Evolutionary conservation across 30 jellyfish, hydroid and myxozoan species (phyloP).

Genomic region (Sanderia malayensis): DNA sequence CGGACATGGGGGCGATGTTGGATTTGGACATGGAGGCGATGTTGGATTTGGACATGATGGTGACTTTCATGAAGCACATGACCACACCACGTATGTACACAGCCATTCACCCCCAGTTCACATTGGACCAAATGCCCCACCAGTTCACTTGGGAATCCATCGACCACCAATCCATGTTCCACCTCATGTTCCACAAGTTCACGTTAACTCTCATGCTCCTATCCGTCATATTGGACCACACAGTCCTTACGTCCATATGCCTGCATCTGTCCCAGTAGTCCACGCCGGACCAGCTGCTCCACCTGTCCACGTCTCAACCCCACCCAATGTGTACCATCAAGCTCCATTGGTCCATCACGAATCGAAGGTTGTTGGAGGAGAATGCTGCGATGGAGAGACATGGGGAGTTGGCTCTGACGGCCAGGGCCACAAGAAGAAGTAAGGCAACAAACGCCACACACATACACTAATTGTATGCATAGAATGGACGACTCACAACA

Average conservation of each 20-base stretch:
- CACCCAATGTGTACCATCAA: constrained; percentile 94
- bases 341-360: constrained; percentile 96
- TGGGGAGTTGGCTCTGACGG: constrained; percentile 49
- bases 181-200: constrained; percentile 94
- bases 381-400: constrained; percentile 61
- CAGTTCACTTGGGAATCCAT: constrained; percentile 95
- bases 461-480: too few species aligned
- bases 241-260: constrained; percentile 89
- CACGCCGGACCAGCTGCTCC: constrained; percentile 98
- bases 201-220: constrained; percentile 95
- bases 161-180: constrained; percentile 95
- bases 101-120: constrained; percentile 93
- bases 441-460: background rate
- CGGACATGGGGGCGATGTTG: constrained; percentile 43
- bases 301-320: constrained; percentile 96
- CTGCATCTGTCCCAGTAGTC: constrained; percentile 92
- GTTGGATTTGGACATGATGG: constrained; percentile 29
- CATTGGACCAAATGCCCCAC: constrained; percentile 98
- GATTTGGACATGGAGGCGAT: constrained; percentile 31
- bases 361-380: constrained; percentile 83
- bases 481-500: too few species aligned
- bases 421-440: constrained; percentile 48
- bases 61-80: constrained; percentile 70
- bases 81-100: constrained; percentile 90
- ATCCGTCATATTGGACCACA: constrained; percentile 96